Base-by-base conservation (phyloP, 2,888 invertebrate genomes). In the Epinotia nisella region DNA sequence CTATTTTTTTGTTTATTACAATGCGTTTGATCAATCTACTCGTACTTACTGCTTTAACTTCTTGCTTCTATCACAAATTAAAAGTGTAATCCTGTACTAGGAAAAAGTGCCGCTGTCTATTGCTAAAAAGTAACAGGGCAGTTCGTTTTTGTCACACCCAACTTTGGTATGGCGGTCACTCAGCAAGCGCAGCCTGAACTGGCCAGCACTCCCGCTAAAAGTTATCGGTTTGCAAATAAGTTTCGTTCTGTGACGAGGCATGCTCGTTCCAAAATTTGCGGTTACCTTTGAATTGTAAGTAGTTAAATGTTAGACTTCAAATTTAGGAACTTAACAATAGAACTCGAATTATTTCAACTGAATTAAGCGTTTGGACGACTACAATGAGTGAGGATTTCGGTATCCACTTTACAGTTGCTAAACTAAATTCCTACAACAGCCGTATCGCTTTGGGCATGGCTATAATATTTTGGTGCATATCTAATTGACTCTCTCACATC, bases 261-360 rank as follows among this genome's bases (percentile, higher is more conserved):
- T 87, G 90, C 89, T 91, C 90, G 87, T 91, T 90, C 87, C 88
- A 81, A 91, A 91, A 90, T 91, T 91, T 91, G 92, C 86, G 92
- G 92, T 90, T 91, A 91, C 92, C 92, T 92, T 91, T 92, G 92
- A 91, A 92, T 90, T 90, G 91, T 92, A 92, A 92, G 92, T 91
- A 91, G 91, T 91, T 91, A 90, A 91, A 92, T 90, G 92, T 91
- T 89, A 87, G 90, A 89, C 87, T 90, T 87, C 87, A 89, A 91
- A 90, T 92, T 92, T 90, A 83, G 87, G 85, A 91, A 91, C 90
- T 89, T 88, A 91, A 92, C 92, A 92, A 92, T 91, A 86, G 91
- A 90, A 91, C 90, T 89, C 89, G 85, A 90, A 92, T 92, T 90
- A 92, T 92, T 91, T 81, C 90, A 90, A 90, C 90, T 86, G 86